These are phyloP conservation scores for Rhamnusium bicolor DNA, from an alignment of 2,888 invertebrate genomes.

Conservation along the genomic window DNA sequence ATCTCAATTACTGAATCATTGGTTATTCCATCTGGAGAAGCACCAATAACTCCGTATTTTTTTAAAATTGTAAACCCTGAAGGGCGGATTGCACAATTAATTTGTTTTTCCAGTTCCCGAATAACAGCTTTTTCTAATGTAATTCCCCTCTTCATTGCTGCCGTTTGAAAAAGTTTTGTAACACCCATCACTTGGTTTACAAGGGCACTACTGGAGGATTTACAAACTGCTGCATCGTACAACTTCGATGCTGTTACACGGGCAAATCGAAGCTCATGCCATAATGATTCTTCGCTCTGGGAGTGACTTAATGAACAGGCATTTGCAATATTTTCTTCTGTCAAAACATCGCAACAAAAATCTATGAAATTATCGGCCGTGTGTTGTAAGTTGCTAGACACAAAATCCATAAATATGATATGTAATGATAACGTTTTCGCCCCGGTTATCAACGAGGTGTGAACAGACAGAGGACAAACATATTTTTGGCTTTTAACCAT, in stretches of 20 bases:
- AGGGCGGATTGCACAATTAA: not conserved
- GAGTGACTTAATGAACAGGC: not conserved
- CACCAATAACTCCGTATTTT: not conserved
- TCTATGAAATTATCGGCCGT: no score
- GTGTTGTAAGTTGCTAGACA: no score
- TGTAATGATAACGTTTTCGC: no score
- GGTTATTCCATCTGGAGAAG: not conserved
- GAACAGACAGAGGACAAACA: no score
- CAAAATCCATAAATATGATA: no score
- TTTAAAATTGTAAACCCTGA: not conserved
- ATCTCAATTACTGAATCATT: constrained; percentile 7
- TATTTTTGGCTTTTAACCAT: no score
- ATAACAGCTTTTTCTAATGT: not conserved
- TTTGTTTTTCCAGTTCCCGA: not conserved
- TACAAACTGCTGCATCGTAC: constrained; percentile 4
- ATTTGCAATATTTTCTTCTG: not conserved
- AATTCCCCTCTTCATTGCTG: not conserved
- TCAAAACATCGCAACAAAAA: no score
- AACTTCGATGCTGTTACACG: constrained; percentile 22
- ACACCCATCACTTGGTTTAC: not conserved
- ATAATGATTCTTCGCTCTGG: not conserved
- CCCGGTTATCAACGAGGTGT: no score
- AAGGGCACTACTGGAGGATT: not conserved
- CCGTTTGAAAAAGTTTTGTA: not conserved
- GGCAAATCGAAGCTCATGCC: constrained; percentile 11